These are phyloP conservation scores for Drosophila rellima DNA, from an alignment of 2,888 invertebrate genomes.

Conservation along the genomic window DNA sequence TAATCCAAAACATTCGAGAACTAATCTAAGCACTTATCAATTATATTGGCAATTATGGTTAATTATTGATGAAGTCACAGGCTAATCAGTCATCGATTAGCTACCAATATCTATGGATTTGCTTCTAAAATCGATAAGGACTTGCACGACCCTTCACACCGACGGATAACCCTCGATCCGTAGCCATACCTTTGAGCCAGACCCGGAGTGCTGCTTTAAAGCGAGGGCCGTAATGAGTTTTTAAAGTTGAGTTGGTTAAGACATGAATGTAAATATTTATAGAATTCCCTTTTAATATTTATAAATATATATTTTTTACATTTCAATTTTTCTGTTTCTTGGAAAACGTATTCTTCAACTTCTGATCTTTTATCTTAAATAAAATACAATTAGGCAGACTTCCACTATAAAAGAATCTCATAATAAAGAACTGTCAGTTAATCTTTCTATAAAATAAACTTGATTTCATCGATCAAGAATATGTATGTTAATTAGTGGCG, in stretches of 20 bases:
- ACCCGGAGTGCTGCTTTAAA: background rate
- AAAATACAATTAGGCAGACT: background rate
- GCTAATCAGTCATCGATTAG: conserved; percentile 28
- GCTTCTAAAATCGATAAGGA: conserved; percentile 21
- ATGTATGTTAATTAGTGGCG: background rate
- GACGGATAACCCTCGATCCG: conserved; percentile 4
- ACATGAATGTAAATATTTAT: background rate
- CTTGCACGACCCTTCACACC: conserved; percentile 21
- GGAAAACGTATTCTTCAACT: too few species aligned
- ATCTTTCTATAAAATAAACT: background rate
- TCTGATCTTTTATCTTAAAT: too few species aligned
- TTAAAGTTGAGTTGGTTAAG: background rate
- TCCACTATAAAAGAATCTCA: too few species aligned
- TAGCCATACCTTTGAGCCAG: conserved; percentile 20
- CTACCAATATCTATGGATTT: conserved; percentile 24
- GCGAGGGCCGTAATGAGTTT: conserved; percentile 1
- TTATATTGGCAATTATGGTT: conserved; percentile 34
- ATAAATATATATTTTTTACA: too few species aligned
- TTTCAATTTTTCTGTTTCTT: too few species aligned
- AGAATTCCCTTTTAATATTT: background rate
- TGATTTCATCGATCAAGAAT: background rate
- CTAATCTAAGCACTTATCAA: conserved; percentile 52
- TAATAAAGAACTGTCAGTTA: background rate
- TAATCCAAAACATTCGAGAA: conserved; percentile 37
- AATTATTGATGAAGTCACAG: conserved; percentile 57